Evolutionary conservation across 1,140 invertebrate genomes (phyloP).

Genomic region (Megathymus violae): DNA sequence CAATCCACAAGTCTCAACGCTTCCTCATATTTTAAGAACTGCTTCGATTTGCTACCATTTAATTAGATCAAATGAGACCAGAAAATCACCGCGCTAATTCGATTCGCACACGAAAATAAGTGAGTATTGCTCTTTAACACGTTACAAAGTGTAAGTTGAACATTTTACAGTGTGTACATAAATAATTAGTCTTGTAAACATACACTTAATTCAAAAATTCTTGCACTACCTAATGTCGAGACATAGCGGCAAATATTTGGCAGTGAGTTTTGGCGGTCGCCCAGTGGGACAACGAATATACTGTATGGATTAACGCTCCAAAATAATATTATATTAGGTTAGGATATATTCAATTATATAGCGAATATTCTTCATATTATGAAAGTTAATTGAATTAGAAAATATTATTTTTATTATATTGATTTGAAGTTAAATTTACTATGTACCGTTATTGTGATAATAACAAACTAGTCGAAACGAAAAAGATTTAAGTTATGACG

Average conservation of each 20-base stretch:
- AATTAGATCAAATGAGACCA: constrained; percentile 12
- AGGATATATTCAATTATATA: constrained; percentile 12
- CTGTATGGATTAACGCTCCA: constrained; percentile 24
- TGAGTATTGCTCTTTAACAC: constrained; percentile 5
- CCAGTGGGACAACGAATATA: constrained; percentile 48
- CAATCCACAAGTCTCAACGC: constrained; percentile 1
- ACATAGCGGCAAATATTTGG: constrained; percentile 64
- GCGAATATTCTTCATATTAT: not conserved
- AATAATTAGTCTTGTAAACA: constrained; percentile 24
- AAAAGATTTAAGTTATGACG: not conserved
- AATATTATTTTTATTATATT: not conserved
- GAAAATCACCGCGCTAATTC: constrained; percentile 22
- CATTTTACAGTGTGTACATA: constrained; percentile 31
- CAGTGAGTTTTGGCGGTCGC: constrained; percentile 60
- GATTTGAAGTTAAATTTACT: not conserved
- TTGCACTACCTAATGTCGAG: constrained; percentile 51
- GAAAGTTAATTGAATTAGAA: not conserved
- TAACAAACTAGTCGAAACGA: not conserved
- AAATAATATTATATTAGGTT: constrained; percentile 15
- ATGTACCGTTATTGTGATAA: not conserved
- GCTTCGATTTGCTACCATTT: constrained; percentile 2
- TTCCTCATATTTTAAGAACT: constrained; percentile 27
- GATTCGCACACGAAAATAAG: constrained; percentile 11
- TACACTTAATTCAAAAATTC: constrained; percentile 35
- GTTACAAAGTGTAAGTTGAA: constrained; percentile 21